Evolutionary conservation across 2,113 vertebrate genomes (phyloP).

Genomic region (Silurus meridionalis): DNA sequence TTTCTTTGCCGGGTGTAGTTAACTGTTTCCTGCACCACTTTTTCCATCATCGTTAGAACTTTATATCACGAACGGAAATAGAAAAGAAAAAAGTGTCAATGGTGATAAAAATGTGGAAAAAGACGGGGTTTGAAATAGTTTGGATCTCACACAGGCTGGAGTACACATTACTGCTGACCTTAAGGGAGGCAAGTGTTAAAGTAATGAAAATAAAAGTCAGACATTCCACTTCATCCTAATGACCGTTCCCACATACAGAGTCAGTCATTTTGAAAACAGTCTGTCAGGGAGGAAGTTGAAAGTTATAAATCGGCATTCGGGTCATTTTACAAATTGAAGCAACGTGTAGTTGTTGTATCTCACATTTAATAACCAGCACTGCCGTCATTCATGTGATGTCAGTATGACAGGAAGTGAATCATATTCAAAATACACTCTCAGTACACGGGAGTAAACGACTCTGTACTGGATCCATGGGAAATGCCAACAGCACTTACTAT

Average conservation of each 20-base stretch:
- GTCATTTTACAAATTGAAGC: not conserved
- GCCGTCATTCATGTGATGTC: constrained; percentile 16
- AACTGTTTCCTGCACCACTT: constrained; percentile 77
- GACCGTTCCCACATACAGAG: not conserved
- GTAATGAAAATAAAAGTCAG: not conserved
- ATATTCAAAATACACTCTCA: not conserved
- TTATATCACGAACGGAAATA: constrained; percentile 16
- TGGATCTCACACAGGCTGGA: not conserved
- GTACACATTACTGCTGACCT: not conserved
- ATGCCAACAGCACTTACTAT: constrained; percentile 67
- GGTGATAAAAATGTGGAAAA: not conserved
- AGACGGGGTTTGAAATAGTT: not conserved
- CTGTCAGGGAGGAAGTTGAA: not conserved
- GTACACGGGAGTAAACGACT: not conserved
- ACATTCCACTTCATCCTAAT: not conserved
- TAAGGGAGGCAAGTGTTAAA: not conserved
- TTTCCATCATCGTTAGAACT: constrained; percentile 78
- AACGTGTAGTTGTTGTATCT: not conserved
- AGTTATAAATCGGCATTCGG: no score
- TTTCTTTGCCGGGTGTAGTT: constrained; percentile 77
- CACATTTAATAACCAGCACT: not conserved
- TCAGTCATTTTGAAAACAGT: constrained; percentile 5
- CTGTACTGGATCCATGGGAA: constrained; percentile 1
- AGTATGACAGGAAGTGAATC: not conserved
- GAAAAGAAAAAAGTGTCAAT: not conserved